Evolutionary conservation across 2,888 invertebrate species (phyloP).

Genomic region (Zhuqinia jingwanae): DNA sequence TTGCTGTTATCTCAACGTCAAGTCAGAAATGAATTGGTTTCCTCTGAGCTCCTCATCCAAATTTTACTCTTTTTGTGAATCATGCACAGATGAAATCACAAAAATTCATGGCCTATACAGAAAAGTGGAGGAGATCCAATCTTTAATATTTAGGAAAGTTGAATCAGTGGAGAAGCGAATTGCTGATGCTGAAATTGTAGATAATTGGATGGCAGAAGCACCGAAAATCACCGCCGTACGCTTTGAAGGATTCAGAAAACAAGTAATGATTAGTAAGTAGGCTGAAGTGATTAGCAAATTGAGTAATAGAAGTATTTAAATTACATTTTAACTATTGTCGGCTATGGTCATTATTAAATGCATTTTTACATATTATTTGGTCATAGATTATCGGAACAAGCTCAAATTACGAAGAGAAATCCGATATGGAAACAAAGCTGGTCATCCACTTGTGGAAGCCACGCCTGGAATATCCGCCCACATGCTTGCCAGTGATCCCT

Average conservation of each 20-base stretch:
- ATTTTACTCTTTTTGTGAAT: slow-evolving; percentile 60
- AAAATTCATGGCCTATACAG: slow-evolving; percentile 45
- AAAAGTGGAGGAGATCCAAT: too few relatives aligned
- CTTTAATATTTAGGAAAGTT: slow-evolving; percentile 58
- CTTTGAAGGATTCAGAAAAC: slow-evolving; percentile 59
- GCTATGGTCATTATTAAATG: too few relatives aligned
- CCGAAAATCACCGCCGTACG: slow-evolving; percentile 24
- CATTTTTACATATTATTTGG: too few relatives aligned
- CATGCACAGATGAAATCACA: slow-evolving; percentile 41
- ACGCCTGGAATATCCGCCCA: slow-evolving; percentile 36
- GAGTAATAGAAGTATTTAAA: too few relatives aligned
- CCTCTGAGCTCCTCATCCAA: background rate
- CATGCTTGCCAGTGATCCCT: slow-evolving; percentile 56
- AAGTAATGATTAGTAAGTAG: slow-evolving; percentile 64
- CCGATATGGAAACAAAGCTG: slow-evolving; percentile 48
- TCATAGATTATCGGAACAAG: slow-evolving; percentile 59
- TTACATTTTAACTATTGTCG: too few relatives aligned
- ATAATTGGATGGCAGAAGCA: slow-evolving; percentile 63
- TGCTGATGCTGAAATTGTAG: slow-evolving; percentile 62
- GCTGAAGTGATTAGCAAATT: too few relatives aligned
- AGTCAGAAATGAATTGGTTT: slow-evolving; percentile 38
- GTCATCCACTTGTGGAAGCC: slow-evolving; percentile 29
- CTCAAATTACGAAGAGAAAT: slow-evolving; percentile 58
- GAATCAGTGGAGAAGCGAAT: slow-evolving; percentile 61
- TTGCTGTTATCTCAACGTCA: slow-evolving; percentile 57